Evolutionary conservation across 2,888 invertebrate genomes (phyloP), one percentile per base, ranked within the genome.

Genomic region (Microctonus brassicae): DNA sequence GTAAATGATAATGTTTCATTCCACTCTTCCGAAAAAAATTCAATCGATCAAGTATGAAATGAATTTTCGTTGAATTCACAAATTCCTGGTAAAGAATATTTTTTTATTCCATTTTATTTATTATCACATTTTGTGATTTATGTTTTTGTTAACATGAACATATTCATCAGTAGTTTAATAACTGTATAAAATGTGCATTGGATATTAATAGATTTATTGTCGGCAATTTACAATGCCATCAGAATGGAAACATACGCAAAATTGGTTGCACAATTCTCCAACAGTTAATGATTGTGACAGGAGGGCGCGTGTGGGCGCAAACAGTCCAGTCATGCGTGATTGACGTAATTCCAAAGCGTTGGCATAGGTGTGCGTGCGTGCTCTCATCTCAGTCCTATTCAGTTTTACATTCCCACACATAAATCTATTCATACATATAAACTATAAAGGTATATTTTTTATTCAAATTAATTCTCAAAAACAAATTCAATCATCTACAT

Each of bases 181-280:
- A 20, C 1, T 47, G 3, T 5, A 47, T 7, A 47, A 17, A n/a
- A 13, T 2, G 9, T 47, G 17, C 17, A 20, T 47, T 5, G 7
- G 20, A 47, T 47, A 17, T 29, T 58, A 26, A 64, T 64, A 29
- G 63, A 64, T 64, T 33, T 47, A 64, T 52, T 1, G 63, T 42
- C 20, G 33, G 24, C 20, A 64, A 13, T 52, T 17, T 39, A 17
- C 29, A 20, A 22, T 26, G 36, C n/a, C n/a, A n/a, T 34, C 52
- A 29, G 33, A 42, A 26, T 64, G 24, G 26, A 33, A 17, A 64
- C 42, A 64, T 20, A 64, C 64, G 63, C 47, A 39, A 64, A 70
- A 70, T 63, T 70, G 55, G 34, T 70, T 70, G 42, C 64, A 58
- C 42, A 70, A 70, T 61, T 33, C 58, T 2, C n/a, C 6, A 17